phyloP scores from a whole-genome alignment of 1,140 invertebrate genomes.

The Magallana ariakensis region DNA sequence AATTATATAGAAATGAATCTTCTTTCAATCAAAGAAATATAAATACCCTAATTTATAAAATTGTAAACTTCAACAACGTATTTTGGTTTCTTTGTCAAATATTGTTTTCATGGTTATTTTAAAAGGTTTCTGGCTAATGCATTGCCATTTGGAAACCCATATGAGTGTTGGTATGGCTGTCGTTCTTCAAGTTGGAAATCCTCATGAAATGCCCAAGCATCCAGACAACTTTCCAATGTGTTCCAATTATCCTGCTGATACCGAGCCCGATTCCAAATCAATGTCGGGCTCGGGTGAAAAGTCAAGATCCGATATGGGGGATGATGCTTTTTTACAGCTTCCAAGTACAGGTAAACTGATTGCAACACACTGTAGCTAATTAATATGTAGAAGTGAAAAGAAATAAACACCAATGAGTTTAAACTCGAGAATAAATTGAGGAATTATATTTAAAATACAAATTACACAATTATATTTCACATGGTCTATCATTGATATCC shows the following conservation, averaged over 20 bases:
- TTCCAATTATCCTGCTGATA: not conserved
- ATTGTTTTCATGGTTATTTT: not conserved
- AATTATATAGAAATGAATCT: too few relatives aligned
- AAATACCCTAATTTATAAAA: too few relatives aligned
- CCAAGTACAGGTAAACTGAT: not conserved
- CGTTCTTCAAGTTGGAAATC: conserved; percentile 24
- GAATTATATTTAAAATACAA: too few relatives aligned
- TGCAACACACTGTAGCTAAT: not conserved
- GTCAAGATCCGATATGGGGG: not conserved
- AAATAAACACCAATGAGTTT: not conserved
- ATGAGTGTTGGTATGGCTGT: conserved; percentile 36
- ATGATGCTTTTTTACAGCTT: not conserved
- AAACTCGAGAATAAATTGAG: not conserved
- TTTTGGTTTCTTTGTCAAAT: too few relatives aligned
- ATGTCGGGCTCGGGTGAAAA: not conserved
- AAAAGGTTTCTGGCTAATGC: conserved; percentile 31
- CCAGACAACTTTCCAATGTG: conserved; percentile 14
- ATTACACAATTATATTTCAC: not conserved
- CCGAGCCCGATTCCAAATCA: not conserved
- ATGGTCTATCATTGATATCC: not conserved
- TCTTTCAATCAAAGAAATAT: too few relatives aligned
- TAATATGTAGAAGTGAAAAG: too few relatives aligned
- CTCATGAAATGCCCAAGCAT: not conserved
- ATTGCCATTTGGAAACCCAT: conserved; percentile 42
- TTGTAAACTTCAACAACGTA: too few relatives aligned